Evolutionary conservation across 2,888 invertebrate genomes (phyloP), one percentile per base, ranked within the genome.

Genomic region (Gibbula magus): DNA sequence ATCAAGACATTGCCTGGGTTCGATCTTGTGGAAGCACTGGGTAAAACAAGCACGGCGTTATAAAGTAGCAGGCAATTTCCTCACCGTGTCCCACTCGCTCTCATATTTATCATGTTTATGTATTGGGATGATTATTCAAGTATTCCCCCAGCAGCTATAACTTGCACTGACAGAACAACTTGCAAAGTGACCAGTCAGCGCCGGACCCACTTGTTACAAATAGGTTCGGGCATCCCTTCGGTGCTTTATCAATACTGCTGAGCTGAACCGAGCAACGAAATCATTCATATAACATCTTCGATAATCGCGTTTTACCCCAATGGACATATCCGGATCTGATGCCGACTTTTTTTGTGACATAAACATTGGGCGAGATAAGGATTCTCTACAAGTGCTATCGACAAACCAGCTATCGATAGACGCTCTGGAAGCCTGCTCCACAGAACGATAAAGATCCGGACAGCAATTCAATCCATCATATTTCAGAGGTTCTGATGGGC

Each of bases 101-200:
- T 61, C 25, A 29, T 61, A 61, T 61, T 61, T 61, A 61, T 61
- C 61, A 61, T 61, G 61, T 61, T 61, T 61, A 61, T 61, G 61
- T 61, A 61, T 61, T 25, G 61, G 29, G 29, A 61, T 61, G 61
- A 61, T 61, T 61, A 22, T 22, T 29, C 61, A 61, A 61, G 22
- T 61, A 29, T 61, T 61, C 61, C 61, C 61, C 25, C 45, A 13
- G 45, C 45, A 61, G 25, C 25, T 61, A 61, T 61, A 61, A 61
- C 61, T 29, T 13, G 29, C 16, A 18, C 29, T 61, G 61, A 29
- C 22, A 29, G 29, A 29, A 25, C 61, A 29, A 13, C 61, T 61
- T 45, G 22, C 29, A 16, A 61, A 61, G 29, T 61, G 61, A 61
- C 61, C 61, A 61, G 61, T 61, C 61, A 61, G 22, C 29, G 61